Percentiles rank a stretch among this genome's conserved stretches.
Evolutionary conservation across 2,797 vertebrate species (phyloP).

Genomic region (Danio kyathit): DNA sequence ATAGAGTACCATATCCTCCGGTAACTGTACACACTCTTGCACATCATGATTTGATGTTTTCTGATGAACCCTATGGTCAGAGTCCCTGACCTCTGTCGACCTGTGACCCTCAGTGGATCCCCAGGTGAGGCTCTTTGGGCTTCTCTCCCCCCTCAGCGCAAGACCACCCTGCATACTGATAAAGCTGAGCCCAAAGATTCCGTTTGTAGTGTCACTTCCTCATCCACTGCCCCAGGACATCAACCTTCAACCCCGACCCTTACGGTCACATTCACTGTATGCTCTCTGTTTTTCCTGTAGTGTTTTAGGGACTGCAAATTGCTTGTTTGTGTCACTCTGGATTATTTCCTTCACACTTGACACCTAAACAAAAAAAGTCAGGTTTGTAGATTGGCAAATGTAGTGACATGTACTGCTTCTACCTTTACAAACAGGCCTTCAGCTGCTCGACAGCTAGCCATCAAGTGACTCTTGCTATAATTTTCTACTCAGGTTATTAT

Average conservation of each 20-base stretch:
- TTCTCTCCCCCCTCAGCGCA: background rate
- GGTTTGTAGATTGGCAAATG: background rate
- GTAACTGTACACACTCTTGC: background rate
- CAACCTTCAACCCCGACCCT: background rate
- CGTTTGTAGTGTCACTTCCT: conserved; percentile 44
- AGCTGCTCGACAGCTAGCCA: conserved; percentile 3
- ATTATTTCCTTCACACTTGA: background rate
- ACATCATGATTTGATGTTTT: conserved; percentile 13
- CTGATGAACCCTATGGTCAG: conserved; percentile 3
- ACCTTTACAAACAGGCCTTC: conserved; percentile 12
- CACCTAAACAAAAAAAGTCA: background rate
- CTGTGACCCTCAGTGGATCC: background rate
- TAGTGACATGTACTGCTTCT: background rate
- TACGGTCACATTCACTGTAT: background rate
- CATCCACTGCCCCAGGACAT: conserved; percentile 23
- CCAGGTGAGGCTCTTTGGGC: conserved; percentile 14
- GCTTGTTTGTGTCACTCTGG: background rate
- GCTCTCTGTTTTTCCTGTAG: background rate
- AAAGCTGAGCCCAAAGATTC: conserved; percentile 5
- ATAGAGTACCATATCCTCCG: background rate
- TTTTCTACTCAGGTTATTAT: conserved; percentile 5
- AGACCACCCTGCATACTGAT: conserved; percentile 33
- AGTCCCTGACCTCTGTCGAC: conserved; percentile 9
- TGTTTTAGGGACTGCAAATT: background rate
- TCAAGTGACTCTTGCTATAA: background rate